Conservation (phyloP, 2,888 invertebrate species). For the Epirrita christyi region DNA sequence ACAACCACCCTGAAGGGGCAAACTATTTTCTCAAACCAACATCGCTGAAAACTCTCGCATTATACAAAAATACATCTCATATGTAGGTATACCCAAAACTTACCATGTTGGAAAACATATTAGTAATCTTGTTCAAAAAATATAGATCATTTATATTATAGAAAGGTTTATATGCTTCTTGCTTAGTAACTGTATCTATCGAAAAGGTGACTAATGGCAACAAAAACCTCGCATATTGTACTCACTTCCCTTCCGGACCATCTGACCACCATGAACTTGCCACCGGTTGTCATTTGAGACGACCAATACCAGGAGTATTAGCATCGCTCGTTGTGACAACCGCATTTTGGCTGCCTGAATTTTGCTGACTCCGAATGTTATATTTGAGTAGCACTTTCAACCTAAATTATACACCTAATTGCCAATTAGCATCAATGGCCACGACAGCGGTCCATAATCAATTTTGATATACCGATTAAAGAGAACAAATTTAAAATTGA, state of each 20-base stretch:
- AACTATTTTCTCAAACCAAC: slow-evolving; percentile 14
- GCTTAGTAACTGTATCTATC: too few relatives aligned
- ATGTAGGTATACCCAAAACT: neutral
- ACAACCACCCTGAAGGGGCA: neutral
- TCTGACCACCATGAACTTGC: too few relatives aligned
- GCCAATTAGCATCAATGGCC: slow-evolving; percentile 80
- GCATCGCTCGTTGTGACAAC: neutral
- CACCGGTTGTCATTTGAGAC: too few relatives aligned
- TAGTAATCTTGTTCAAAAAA: too few relatives aligned
- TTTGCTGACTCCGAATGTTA: slow-evolving; percentile 11
- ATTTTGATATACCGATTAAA: slow-evolving; percentile 45
- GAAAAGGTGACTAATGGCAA: too few relatives aligned
- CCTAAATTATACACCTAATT: slow-evolving; percentile 55
- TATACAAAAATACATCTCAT: neutral
- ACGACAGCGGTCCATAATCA: slow-evolving; percentile 62
- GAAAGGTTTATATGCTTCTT: too few relatives aligned
- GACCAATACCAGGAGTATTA: too few relatives aligned
- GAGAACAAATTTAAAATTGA: slow-evolving; percentile 8
- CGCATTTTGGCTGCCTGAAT: neutral
- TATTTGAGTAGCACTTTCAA: slow-evolving; percentile 46
- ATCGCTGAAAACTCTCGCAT: neutral
- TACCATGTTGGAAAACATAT: neutral
- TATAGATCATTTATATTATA: too few relatives aligned
- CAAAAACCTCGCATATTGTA: too few relatives aligned
- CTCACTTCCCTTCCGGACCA: too few relatives aligned